Evolutionary conservation across 2,797 vertebrate genomes (phyloP).

Genomic region (Pseudopleuronectes americanus): DNA sequence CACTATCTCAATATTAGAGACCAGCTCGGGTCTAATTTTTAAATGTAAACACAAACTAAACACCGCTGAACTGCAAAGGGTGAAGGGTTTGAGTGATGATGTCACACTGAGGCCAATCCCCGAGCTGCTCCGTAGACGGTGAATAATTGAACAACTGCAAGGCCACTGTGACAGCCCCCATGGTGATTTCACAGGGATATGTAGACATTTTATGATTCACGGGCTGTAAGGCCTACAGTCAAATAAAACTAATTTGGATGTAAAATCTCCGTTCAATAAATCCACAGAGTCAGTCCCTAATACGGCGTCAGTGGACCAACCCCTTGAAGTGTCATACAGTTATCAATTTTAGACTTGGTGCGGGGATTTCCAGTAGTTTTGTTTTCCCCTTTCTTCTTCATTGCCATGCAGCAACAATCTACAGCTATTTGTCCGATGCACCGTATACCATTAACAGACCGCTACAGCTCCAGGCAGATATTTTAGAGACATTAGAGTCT

Average conservation of each 20-base stretch:
- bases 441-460: not conserved
- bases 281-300: slow-evolving; percentile 25
- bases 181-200: slow-evolving; percentile 41
- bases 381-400: not conserved
- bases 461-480: slow-evolving; percentile 13
- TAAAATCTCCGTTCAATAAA: slow-evolving; percentile 37
- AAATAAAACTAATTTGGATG: slow-evolving; percentile 61
- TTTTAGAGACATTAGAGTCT: slow-evolving; percentile 15
- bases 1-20: not conserved
- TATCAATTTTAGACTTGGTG: not conserved
- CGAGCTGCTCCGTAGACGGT: slow-evolving; percentile 25
- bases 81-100: slow-evolving; percentile 18
- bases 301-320: slow-evolving; percentile 25
- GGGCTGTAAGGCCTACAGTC: slow-evolving; percentile 53
- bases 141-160: slow-evolving; percentile 57
- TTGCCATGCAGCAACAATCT: not conserved
- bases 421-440: not conserved
- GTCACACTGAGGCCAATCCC: slow-evolving; percentile 32
- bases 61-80: slow-evolving; percentile 20
- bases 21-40: slow-evolving; percentile 4
- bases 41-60: slow-evolving; percentile 17
- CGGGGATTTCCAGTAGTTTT: not conserved
- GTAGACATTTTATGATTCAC: slow-evolving; percentile 51
- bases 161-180: slow-evolving; percentile 36
- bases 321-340: not conserved